phyloP scores from a whole-genome alignment of 2,113 vertebrate genomes.

The Vidua chalybeata region DNA sequence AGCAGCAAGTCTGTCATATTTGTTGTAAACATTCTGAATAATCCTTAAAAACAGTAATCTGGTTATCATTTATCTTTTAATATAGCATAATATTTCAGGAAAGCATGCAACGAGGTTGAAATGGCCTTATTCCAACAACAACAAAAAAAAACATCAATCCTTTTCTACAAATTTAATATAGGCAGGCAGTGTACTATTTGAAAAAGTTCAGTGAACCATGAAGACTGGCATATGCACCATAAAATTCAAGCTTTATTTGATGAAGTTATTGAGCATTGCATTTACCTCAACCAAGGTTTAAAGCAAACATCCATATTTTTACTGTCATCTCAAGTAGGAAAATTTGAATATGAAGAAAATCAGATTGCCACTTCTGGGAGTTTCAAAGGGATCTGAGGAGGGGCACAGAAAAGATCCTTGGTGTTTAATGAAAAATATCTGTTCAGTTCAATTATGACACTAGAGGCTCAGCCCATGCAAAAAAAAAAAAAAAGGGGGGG shows the following conservation, averaged over 20 bases:
- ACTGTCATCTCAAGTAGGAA: slow-evolving; percentile 44
- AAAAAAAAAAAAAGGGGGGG: background rate
- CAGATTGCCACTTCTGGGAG: slow-evolving; percentile 31
- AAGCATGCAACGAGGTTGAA: slow-evolving; percentile 52
- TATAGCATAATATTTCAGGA: slow-evolving; percentile 70
- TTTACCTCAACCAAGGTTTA: slow-evolving; percentile 61
- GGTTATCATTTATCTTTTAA: slow-evolving; percentile 75
- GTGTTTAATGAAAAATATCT: slow-evolving; percentile 66
- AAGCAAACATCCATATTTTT: slow-evolving; percentile 52
- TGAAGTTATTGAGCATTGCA: slow-evolving; percentile 72
- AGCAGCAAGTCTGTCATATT: slow-evolving; percentile 59
- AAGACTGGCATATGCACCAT: slow-evolving; percentile 71
- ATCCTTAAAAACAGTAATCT: slow-evolving; percentile 73
- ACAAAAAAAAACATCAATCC: slow-evolving; percentile 72
- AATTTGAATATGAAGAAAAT: slow-evolving; percentile 49
- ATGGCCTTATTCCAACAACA: slow-evolving; percentile 68
- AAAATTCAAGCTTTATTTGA: slow-evolving; percentile 73
- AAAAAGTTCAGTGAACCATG: slow-evolving; percentile 72
- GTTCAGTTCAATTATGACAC: slow-evolving; percentile 47
- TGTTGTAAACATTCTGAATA: slow-evolving; percentile 69
- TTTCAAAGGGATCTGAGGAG: slow-evolving; percentile 49
- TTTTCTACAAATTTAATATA: slow-evolving; percentile 75
- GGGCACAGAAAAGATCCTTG: slow-evolving; percentile 17
- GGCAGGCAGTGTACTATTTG: slow-evolving; percentile 60
- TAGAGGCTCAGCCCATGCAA: background rate